Base-by-base conservation (phyloP, 2,888 invertebrate genomes). In the Drosophila acutilabella region DNA sequence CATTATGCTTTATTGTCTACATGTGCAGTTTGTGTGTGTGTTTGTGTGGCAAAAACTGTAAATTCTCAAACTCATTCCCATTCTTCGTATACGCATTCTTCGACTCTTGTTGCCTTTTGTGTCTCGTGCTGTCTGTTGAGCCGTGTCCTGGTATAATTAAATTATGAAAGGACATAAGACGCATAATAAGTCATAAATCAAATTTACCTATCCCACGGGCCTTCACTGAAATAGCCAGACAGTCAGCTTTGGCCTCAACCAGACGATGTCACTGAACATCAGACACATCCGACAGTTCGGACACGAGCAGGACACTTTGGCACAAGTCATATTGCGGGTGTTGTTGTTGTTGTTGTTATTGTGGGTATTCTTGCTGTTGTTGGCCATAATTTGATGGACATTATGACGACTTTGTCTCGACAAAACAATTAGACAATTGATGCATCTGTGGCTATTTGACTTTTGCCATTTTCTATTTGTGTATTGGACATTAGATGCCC, bases 181-280 rank as follows among this genome's bases (percentile, higher is more conserved):
- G 90, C 90, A 90, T 88, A 89, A 91, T 90, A 91, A 90, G 90
- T 90, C 90, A 91, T 91, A 91, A 91, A 91, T 91, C 90, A 91
- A 91, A 90, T 90, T 89, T 88, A 86, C 85, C 83, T 88, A 76
- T 83, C 90, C 85, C 79, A 78, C 75, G 80, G 78, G 89, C 67
- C 26, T 13, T 56, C 33, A 52, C 20, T 23, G 23, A 40, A 60
- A 61, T 57, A 54, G 65, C 50, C 73, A 66, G 74, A 72, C 72
- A 76, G 59, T 13, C 33, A 60, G 40, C 56, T 61, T 57, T 30
- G 59, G 41, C 33, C 23, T 40, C 45, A 52, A n/a, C 40, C 71
- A 60, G 70, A 61, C 61, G 52, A 56, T 57, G 51, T 50, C 74
- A 68, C 50, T 59, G 41, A 62, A 65, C 64, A 64, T 44, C 52